Evolutionary conservation across 2,888 invertebrate genomes (phyloP).

Genomic region (Linyphia triangularis): DNA sequence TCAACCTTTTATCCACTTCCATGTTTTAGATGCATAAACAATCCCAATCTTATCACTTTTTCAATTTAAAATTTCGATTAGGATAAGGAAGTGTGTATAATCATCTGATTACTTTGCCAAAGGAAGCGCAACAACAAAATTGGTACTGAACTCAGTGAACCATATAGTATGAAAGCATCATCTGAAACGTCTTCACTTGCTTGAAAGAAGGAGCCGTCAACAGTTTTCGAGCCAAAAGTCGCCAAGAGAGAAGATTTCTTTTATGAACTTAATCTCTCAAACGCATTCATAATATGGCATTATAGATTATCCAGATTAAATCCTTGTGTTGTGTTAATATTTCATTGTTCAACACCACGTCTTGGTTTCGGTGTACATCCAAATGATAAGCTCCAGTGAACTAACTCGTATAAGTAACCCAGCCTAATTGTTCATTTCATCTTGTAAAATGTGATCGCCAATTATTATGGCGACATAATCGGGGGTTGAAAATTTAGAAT

Average conservation of each 20-base stretch:
- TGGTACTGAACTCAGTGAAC: not conserved
- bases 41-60: not conserved
- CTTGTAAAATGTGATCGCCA: not conserved
- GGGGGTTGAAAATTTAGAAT: not conserved
- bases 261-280: conserved; percentile 10
- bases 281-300: not conserved
- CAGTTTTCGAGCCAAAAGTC: not conserved
- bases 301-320: not conserved
- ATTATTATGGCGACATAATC: not conserved
- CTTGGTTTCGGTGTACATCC: not conserved
- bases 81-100: conserved; percentile 18
- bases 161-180: not conserved
- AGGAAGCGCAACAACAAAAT: conserved; percentile 2
- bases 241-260: not conserved
- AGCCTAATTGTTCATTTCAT: not conserved
- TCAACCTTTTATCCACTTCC: not conserved
- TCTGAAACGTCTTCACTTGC: not conserved
- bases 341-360: conserved; percentile 3
- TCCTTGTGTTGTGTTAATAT: not conserved
- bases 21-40: not conserved
- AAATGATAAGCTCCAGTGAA: not conserved
- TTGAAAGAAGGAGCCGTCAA: not conserved
- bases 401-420: not conserved
- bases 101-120: conserved; percentile 6
- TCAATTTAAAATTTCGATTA: not conserved